A percentile compares a stretch with the other conserved stretches of the same genome.
phyloP scores from a whole-genome alignment of 2,888 invertebrate species.

The Trachelus tabidus region DNA sequence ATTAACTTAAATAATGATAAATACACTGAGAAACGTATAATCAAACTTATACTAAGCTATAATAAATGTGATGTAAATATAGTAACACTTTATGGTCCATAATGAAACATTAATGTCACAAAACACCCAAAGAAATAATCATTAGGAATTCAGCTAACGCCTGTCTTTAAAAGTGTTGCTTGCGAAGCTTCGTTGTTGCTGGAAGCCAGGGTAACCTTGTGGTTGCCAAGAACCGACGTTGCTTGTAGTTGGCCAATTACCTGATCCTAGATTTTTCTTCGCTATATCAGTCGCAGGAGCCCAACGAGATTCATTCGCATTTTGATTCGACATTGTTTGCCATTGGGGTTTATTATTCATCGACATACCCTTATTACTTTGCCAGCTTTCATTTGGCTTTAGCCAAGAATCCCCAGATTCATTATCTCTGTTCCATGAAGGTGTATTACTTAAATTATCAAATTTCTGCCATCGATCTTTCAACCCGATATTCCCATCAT shows the following conservation, averaged over 20 bases:
- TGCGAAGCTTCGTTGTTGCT: constrained; percentile 30
- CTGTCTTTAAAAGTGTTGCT: constrained; percentile 41
- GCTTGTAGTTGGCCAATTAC: constrained; percentile 40
- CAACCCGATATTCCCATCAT: constrained; percentile 38
- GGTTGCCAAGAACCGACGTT: constrained; percentile 36
- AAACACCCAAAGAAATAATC: not conserved
- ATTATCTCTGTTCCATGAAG: constrained; percentile 31
- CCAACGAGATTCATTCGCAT: constrained; percentile 27
- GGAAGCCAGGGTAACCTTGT: constrained; percentile 34
- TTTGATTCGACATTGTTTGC: constrained; percentile 24
- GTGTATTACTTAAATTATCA: constrained; percentile 1
- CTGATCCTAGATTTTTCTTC: constrained; percentile 23
- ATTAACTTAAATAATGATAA: not conserved
- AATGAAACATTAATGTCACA: not conserved
- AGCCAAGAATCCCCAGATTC: constrained; percentile 38
- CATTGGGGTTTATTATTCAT: constrained; percentile 31
- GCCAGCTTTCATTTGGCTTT: constrained; percentile 41
- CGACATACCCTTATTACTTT: constrained; percentile 28
- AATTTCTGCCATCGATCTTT: constrained; percentile 23
- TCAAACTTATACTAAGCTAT: not conserved
- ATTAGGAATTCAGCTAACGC: constrained; percentile 28
- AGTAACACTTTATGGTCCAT: not conserved
- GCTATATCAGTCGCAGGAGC: constrained; percentile 15
- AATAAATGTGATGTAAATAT: not conserved
- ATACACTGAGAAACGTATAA: not conserved